Conservation (phyloP, 2,113 vertebrate species). For the Marmota flaviventris region DNA sequence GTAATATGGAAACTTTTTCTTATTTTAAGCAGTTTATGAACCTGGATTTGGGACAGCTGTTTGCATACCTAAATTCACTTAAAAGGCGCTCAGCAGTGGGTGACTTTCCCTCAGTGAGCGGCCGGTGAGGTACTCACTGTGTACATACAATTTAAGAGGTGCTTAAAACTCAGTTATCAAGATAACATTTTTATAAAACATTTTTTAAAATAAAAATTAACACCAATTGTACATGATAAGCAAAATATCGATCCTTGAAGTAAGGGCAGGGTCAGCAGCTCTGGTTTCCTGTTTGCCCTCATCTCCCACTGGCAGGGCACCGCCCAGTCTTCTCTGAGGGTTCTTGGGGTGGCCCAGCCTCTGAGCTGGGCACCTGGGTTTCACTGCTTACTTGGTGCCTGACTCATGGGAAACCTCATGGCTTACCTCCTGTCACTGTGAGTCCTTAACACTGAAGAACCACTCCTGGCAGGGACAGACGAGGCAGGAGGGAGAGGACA, state of each 20-base stretch:
- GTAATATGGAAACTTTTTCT: not conserved
- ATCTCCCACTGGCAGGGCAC: rapidly evolving
- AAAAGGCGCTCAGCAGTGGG: not conserved
- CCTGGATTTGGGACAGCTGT: not conserved
- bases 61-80: rapidly evolving
- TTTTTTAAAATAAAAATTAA: not conserved
- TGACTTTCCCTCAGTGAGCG: not conserved
- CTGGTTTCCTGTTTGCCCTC: not conserved
- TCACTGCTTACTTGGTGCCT: not conserved
- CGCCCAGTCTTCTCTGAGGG: not conserved
- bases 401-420: not conserved
- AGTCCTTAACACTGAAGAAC: not conserved
- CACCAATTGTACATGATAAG: not conserved
- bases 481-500: not conserved
- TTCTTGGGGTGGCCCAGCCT: not conserved
- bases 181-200: not conserved
- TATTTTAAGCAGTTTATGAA: not conserved
- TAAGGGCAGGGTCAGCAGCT: not conserved
- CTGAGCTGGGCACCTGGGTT: not conserved
- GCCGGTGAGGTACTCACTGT: no score
- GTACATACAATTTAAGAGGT: rapidly evolving
- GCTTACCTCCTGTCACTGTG: not conserved
- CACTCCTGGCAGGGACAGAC: not conserved
- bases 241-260: not conserved
- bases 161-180: not conserved